Base-by-base conservation (phyloP, 2,888 invertebrate species). In the Gibbula magus region DNA sequence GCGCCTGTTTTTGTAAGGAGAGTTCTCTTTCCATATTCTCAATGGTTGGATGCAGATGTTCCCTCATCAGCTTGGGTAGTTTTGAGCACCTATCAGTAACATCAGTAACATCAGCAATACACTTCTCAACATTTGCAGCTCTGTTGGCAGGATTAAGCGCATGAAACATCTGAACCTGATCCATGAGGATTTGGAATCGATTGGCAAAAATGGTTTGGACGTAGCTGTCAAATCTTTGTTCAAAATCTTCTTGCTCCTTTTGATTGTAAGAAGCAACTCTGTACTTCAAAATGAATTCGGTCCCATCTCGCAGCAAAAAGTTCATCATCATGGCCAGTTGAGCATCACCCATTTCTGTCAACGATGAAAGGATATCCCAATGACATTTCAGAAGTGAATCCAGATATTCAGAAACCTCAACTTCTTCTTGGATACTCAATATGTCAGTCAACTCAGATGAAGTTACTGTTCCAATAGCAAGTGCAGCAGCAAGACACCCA, bases 241-340 rank as follows among this genome's bases (percentile, higher is more conserved):
- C 77, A 77, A 66, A 77, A 22, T 22, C 25, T 20, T 39, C 66
- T 77, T 45, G n/a, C n/a, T 77, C 61, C 25, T 77, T 39, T n/a
- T n/a, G 16, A 13, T n/a, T 61, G 16, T 2, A 25, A 66, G 39
- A 77, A 8, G 61, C 35, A 56, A 66, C 22, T 20, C 22, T 61
- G 29, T n/a, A n/a, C 1, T 22, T 22, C 5, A n/a, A 29, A 8
- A 56, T 22, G 8, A 39, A 66, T 7, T 39, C 25, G 10, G n/a
- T 13, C 29, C 35, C 25, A 25, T 74, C 53, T 22, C 39, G 20
- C n/a, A 82, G 54, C 1, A 75, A n/a, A n/a, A 70, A 32, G 45
- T 79, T 61, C 35, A 81, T 52, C 18, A 82, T 53, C 4, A 45
- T 52, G 54, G 77, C 74, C 3, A 79, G 29, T 13, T 82, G 75